Evolutionary conservation across 2,888 invertebrate genomes (phyloP), one percentile per base, ranked within the genome.

Genomic region (Syrphus vitripennis): DNA sequence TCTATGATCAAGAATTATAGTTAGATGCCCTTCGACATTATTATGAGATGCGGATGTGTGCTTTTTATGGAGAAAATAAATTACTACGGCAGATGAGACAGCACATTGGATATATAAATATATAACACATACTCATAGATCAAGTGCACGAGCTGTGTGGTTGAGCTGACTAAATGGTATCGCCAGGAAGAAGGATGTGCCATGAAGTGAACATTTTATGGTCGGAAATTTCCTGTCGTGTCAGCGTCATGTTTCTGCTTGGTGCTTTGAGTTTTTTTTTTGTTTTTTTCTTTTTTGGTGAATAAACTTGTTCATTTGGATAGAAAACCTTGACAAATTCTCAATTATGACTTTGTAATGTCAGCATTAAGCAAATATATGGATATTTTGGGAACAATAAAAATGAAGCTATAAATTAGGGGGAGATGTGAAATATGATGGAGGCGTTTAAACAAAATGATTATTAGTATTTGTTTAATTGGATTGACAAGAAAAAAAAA

Each of bases 141-240:
- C 19, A 76, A 40, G 29, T 31, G 55, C 37, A 53, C 26, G 59
- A 57, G 70, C 26, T 76, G 63, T 76, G 63, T 63, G 81, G 65
- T 48, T 37, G 21, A 42, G 63, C 34, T 59, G 37, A 48, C 45
- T 65, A 42, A 45, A 53, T 42, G 57, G 48, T 50, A 57, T 50
- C 37, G 9, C 72, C 21, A 21, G 19, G 55, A 37, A 37, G 72
- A 59, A 72, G 57, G 48, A 78, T 79, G 72, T 57, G 29, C 48
- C 67, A 50, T 67, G 34, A 67, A 72, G 57, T 48, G 55, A 65
- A 48, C 55, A 40, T 65, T 79, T 79, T 55, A 79, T 71, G 57
- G 40, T 67, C 57, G 45, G 75, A 65, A 75, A 75, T 75, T 55
- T 75, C 75, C 75, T 75, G 63, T 75, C 76, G 57, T 76, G 71